A percentile compares a stretch with the other conserved stretches of the same genome.
phyloP scores from a whole-genome alignment of 2,888 invertebrate genomes.

The Oscheius sp. region DNA sequence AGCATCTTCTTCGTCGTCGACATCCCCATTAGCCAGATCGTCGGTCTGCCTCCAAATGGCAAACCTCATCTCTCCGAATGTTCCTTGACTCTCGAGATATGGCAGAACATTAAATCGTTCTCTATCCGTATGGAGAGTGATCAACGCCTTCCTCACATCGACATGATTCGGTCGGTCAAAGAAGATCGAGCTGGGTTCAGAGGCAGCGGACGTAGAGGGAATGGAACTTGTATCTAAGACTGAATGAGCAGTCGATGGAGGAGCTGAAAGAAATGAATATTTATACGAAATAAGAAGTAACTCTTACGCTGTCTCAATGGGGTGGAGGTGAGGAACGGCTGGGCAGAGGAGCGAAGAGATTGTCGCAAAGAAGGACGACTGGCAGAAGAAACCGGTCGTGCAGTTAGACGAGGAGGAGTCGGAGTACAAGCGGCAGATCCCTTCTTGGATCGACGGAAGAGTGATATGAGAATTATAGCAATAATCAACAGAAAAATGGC shows the following conservation, averaged over 20 bases:
- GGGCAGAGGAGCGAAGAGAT: conserved; percentile 35
- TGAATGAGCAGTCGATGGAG: conserved; percentile 20
- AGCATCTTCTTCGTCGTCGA: conserved; percentile 66
- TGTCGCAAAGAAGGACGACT: conserved; percentile 47
- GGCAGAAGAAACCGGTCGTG: background rate
- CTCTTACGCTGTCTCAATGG: conserved; percentile 31
- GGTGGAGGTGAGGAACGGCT: conserved; percentile 50
- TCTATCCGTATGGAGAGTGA: conserved; percentile 64
- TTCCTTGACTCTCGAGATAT: conserved; percentile 63
- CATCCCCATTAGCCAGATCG: conserved; percentile 59
- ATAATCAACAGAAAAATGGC: conserved; percentile 48
- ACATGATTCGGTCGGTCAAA: conserved; percentile 45
- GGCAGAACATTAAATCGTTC: conserved; percentile 64
- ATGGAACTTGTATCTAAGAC: conserved; percentile 31
- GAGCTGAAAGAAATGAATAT: conserved; percentile 2
- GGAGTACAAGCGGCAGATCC: conserved; percentile 27
- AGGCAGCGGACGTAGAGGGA: conserved; percentile 42
- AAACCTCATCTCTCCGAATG: conserved; percentile 68
- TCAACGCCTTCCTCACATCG: conserved; percentile 51
- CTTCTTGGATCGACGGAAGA: conserved; percentile 51
- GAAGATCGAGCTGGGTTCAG: conserved; percentile 36
- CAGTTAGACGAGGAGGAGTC: background rate
- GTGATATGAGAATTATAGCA: conserved; percentile 44
- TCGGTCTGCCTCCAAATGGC: conserved; percentile 68
- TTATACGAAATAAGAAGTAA: background rate